phyloP scores from a whole-genome alignment of 2,113 vertebrate genomes.

The Anoplopoma fimbria region DNA sequence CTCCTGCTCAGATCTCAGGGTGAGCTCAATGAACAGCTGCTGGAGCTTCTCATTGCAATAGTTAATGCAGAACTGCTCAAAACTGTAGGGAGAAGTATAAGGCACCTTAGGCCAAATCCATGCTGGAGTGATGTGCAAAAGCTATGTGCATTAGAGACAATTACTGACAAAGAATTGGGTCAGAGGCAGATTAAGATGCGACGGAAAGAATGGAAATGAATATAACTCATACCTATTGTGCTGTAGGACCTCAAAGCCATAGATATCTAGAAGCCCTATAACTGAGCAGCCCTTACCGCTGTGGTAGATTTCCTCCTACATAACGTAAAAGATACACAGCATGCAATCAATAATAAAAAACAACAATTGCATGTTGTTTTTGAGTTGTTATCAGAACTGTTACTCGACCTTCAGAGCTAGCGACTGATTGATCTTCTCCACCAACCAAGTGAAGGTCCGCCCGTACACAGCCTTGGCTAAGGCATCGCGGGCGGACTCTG shows the following conservation, averaged over 20 bases:
- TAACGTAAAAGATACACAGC: conserved; percentile 5
- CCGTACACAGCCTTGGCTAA: conserved; percentile 94
- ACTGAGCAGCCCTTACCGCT: conserved; percentile 90
- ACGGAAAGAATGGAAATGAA: not conserved
- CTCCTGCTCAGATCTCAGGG: conserved; percentile 95
- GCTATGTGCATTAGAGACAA: not conserved
- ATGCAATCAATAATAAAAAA: not conserved
- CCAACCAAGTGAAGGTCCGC: conserved; percentile 95
- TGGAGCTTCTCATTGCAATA: conserved; percentile 99
- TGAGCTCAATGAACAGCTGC: conserved; percentile 97
- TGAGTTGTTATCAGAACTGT: not conserved
- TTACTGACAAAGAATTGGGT: not conserved
- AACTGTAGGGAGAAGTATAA: conserved; percentile 80
- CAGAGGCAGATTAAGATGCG: not conserved
- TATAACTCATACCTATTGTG: conserved; percentile 89
- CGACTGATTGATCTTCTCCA: conserved; percentile 94
- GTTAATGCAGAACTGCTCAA: conserved; percentile 99
- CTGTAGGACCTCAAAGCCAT: conserved; percentile 98
- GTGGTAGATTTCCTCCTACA: conserved; percentile 89
- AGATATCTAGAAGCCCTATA: conserved; percentile 96
- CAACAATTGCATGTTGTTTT: not conserved
- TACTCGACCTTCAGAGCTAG: conserved; percentile 90
- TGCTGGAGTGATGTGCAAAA: not conserved
- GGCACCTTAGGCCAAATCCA: not conserved
- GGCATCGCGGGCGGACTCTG: conserved; percentile 90